Evolutionary conservation across 2,888 invertebrate species (phyloP), one percentile per base, ranked within the genome.

Genomic region (Xestia ashworthii): DNA sequence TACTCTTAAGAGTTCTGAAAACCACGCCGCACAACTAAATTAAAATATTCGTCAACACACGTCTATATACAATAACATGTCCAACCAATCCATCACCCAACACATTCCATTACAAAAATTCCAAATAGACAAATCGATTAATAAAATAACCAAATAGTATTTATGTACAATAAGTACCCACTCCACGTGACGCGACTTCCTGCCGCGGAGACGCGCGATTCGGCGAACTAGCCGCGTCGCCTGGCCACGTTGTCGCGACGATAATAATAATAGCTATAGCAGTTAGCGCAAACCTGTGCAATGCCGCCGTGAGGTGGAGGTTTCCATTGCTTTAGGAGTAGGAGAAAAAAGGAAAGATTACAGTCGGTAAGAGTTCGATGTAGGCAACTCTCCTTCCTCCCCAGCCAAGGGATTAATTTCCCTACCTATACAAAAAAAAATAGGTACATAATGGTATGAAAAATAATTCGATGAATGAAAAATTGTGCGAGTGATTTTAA

Each of bases 171-270:
- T 88, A 82, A 85, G 82, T 80, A 84, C 84, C 85, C 91, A 74
- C 70, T 62, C 85, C 91, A 90, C 91, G 91, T 90, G 83, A 82
- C 71, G 72, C 67, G 69, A 81, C 88, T 90, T 92, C 92, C 92
- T 91, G 91, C 89, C 86, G 88, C 76, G 85, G 88, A 88, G 89
- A 85, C 83, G 89, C 85, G 87, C 86, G 89, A 48, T 90, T 89
- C 90, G 86, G 82, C 85, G 90, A 90, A 90, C 70, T 53, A 58
- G 64, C n/a, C 82, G 79, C 74, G 74, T 62, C 65, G 76, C 73
- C 76, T 58, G 53, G 55, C 79, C 77, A 71, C 74, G 72, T 69
- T 69, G 84, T 68, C 78, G 75, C 86, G 80, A 64, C 80, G 71
- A 65, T 83, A 81, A 87, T 89, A 89, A 89, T 89, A 89, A 90